Percentiles rank a stretch among this genome's conserved stretches.
phyloP scores from a whole-genome alignment of 1,140 invertebrate species.

The Battus philenor region DNA sequence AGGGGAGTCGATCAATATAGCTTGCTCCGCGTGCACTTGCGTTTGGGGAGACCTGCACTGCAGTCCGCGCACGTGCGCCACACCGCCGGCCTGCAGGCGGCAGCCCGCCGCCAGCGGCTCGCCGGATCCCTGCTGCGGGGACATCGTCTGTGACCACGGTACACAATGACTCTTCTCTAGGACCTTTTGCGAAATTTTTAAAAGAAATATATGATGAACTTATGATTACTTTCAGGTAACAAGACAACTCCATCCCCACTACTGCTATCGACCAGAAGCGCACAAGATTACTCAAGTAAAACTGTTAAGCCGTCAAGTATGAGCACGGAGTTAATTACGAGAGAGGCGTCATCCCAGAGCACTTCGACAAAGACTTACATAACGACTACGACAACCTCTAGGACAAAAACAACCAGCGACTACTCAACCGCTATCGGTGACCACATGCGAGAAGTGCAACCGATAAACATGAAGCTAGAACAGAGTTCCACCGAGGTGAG shows the following conservation, averaged over 20 bases:
- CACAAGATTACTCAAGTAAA: constrained; percentile 18
- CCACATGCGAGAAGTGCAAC: no score
- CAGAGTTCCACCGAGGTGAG: neutral
- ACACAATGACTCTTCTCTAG: no score
- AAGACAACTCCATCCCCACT: constrained; percentile 25
- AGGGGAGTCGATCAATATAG: constrained; percentile 38
- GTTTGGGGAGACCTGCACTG: constrained; percentile 48
- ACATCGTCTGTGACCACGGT: constrained; percentile 51
- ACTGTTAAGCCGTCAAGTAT: constrained; percentile 8
- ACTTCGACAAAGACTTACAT: neutral
- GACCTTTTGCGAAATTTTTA: neutral
- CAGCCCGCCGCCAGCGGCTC: constrained; percentile 21
- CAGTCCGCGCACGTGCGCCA: constrained; percentile 32
- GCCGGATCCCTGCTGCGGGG: constrained; percentile 48
- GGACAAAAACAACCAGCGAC: no score
- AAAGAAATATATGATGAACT: no score
- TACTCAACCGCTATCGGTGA: no score
- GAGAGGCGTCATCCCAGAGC: neutral
- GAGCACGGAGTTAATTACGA: neutral
- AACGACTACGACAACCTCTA: neutral
- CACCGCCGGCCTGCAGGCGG: constrained; percentile 34
- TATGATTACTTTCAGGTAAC: constrained; percentile 31
- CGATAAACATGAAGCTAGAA: neutral
- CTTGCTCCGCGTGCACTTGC: constrained; percentile 49
- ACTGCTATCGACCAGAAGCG: constrained; percentile 17